A percentile compares a stretch with the other conserved stretches of the same genome.
Evolutionary conservation across 2,113 vertebrate genomes (phyloP).

Genomic region (Tragulus kanchil): DNA sequence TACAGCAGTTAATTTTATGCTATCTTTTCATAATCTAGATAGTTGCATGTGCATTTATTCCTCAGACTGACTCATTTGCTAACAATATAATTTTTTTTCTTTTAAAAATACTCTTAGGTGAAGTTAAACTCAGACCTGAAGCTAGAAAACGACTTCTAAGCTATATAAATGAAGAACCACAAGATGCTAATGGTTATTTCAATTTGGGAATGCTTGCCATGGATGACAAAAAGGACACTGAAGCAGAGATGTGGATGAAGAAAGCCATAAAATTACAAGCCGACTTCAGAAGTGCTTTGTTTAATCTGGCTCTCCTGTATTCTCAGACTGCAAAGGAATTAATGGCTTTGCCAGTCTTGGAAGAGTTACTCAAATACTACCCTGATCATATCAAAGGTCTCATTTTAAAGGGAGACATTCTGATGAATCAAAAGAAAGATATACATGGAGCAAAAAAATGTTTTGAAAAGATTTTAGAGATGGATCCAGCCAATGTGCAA

Average conservation of each 20-base stretch:
- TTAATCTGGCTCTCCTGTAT: slow-evolving; percentile 97
- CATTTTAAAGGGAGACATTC: slow-evolving; percentile 98
- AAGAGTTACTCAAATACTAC: slow-evolving; percentile 94
- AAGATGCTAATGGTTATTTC: slow-evolving; percentile 98
- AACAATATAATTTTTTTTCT: background rate
- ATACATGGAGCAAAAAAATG: slow-evolving; percentile 94
- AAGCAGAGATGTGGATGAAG: slow-evolving; percentile 97
- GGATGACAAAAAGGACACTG: slow-evolving; percentile 95
- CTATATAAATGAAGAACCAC: slow-evolving; percentile 96
- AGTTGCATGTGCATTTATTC: slow-evolving; percentile 28
- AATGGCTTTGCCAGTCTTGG: slow-evolving; percentile 94
- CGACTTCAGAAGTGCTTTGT: slow-evolving; percentile 96
- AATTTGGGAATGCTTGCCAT: slow-evolving; percentile 99
- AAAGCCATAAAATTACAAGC: slow-evolving; percentile 94
- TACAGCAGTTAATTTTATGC: background rate
- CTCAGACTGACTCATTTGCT: slow-evolving; percentile 15
- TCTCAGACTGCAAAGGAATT: slow-evolving; percentile 95
- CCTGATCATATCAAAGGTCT: slow-evolving; percentile 98
- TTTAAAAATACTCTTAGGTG: slow-evolving; percentile 88
- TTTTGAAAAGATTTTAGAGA: slow-evolving; percentile 94
- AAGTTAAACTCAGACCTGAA: slow-evolving; percentile 95
- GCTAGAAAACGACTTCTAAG: slow-evolving; percentile 95
- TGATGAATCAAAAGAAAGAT: slow-evolving; percentile 99
- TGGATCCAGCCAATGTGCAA: slow-evolving; percentile 96
- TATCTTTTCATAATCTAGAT: slow-evolving; percentile 22